Conservation (phyloP, 1,140 invertebrate genomes). For the Caenorhabditis brenneri region DNA sequence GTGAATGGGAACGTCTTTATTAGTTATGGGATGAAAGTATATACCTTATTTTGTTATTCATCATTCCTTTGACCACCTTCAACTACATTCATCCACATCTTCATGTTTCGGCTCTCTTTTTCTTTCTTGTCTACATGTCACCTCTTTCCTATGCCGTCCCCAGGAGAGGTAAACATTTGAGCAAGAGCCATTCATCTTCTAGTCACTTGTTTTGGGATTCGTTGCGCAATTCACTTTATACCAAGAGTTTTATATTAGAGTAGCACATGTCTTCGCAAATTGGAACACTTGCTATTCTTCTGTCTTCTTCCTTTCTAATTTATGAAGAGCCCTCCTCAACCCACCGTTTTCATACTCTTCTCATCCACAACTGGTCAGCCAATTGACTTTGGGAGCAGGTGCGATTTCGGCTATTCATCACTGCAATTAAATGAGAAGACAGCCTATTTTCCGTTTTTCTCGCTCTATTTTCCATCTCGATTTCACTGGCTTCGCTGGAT, state of each 20-base stretch:
- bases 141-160: not conserved
- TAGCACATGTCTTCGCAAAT: conserved; percentile 18
- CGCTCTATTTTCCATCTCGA: conserved; percentile 5
- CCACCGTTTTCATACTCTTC: not conserved
- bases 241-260: not conserved
- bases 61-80: too few species aligned
- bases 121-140: not conserved
- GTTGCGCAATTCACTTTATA: not conserved
- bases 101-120: not conserved
- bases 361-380: not conserved
- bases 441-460: not conserved
- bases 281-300: conserved; percentile 8
- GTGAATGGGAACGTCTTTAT: not conserved
- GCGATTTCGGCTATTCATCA: conserved; percentile 21
- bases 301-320: not conserved
- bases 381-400: not conserved
- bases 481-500: conserved; percentile 33
- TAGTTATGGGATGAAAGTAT: not conserved
- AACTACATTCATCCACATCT: not conserved
- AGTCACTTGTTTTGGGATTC: conserved; percentile 9
- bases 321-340: not conserved
- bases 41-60: not conserved
- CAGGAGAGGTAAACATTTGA: not conserved
- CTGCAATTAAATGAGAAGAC: conserved; percentile 33
- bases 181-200: conserved; percentile 22